Evolutionary conservation across 2,113 vertebrate genomes (phyloP).

Genomic region (Salvelinus sp.): DNA sequence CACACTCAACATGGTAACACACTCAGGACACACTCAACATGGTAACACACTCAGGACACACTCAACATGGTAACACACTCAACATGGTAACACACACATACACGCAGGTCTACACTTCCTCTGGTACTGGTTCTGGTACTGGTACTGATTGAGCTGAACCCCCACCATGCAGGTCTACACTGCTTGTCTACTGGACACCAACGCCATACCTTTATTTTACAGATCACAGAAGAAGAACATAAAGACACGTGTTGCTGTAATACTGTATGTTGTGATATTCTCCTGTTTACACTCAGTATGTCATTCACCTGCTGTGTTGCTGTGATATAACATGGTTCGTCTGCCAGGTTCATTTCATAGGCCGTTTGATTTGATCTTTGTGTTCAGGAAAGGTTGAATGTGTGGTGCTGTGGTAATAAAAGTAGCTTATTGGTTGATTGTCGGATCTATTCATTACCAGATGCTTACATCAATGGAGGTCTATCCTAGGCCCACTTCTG

Average conservation of each 20-base stretch:
- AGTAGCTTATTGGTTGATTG: too few species aligned
- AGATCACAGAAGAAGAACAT: not conserved
- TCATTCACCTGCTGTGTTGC: conserved; percentile 11
- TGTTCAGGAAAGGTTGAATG: not conserved
- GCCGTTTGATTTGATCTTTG: not conserved
- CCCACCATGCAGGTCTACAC: not conserved
- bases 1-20: too few species aligned
- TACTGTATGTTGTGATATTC: not conserved
- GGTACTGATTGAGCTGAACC: not conserved
- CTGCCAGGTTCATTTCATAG: not conserved
- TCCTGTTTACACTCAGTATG: not conserved
- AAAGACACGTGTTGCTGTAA: not conserved
- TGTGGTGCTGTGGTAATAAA: not conserved
- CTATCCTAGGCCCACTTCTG: too few species aligned
- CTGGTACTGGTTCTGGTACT: too few species aligned
- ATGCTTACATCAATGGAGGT: too few species aligned
- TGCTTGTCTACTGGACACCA: not conserved
- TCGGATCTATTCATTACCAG: too few species aligned
- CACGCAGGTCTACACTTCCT: too few species aligned
- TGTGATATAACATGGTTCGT: not conserved
- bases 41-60: too few species aligned
- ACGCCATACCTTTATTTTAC: not conserved
- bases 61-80: too few species aligned
- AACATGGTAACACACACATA: too few species aligned
- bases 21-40: too few species aligned